Conservation (phyloP, 2,797 vertebrate species). For the Sebastes trivittatus region DNA sequence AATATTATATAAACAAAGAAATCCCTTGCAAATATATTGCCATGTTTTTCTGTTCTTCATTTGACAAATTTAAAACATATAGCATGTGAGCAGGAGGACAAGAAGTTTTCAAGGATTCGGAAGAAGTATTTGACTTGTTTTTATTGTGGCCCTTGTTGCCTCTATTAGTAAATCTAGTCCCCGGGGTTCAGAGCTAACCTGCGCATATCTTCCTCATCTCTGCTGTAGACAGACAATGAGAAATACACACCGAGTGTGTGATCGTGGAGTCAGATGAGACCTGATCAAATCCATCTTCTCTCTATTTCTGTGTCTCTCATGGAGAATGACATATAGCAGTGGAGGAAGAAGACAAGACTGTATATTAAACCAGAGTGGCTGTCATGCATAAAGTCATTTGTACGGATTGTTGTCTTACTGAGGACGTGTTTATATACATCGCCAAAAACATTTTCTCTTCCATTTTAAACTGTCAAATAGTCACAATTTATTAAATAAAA, state of each 20-base stretch:
- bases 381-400: background rate
- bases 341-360: background rate
- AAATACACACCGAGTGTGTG: background rate
- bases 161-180: background rate
- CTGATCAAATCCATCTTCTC: background rate
- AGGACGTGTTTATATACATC: background rate
- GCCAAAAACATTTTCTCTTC: background rate
- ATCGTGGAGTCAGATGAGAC: conserved; percentile 2
- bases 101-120: background rate
- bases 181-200: background rate
- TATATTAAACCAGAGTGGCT: conserved; percentile 27
- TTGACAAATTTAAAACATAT: background rate
- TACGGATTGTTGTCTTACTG: background rate
- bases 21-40: background rate
- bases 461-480: background rate
- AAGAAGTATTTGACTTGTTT: background rate
- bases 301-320: background rate
- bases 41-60: background rate
- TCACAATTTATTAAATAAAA: background rate
- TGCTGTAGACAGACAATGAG: background rate
- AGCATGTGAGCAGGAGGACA: background rate
- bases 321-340: background rate
- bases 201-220: background rate
- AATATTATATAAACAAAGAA: conserved; percentile 41
- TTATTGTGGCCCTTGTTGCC: background rate